phyloP scores from a whole-genome alignment of 1,140 invertebrate genomes.

The Zaprionus capensis region DNA sequence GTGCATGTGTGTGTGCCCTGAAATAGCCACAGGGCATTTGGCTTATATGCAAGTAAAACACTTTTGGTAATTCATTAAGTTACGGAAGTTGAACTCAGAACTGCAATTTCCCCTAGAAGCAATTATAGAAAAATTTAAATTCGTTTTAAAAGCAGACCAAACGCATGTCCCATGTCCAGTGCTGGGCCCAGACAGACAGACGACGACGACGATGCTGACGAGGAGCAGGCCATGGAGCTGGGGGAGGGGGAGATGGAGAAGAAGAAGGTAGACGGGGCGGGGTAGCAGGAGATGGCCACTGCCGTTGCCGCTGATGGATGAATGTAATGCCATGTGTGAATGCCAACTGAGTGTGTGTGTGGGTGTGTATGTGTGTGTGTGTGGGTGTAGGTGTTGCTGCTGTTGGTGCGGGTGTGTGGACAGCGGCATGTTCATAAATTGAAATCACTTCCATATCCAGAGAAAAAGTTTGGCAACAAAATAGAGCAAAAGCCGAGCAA shows the following conservation, averaged over 20 bases:
- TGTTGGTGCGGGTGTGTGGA: constrained; percentile 65
- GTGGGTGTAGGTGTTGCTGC: constrained; percentile 25
- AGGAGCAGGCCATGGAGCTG: constrained; percentile 1
- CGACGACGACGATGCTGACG: constrained; percentile 4
- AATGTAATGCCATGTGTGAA: constrained; percentile 63
- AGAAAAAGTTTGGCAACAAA: constrained; percentile 75
- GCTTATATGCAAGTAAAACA: constrained; percentile 75
- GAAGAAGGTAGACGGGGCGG: neutral
- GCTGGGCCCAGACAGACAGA: constrained; percentile 41
- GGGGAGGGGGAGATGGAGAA: neutral
- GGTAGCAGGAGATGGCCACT: constrained; percentile 30
- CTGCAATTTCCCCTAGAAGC: constrained; percentile 84
- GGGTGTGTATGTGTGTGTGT: constrained; percentile 7
- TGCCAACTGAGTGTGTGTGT: constrained; percentile 19
- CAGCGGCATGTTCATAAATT: constrained; percentile 84
- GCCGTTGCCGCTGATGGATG: constrained; percentile 65
- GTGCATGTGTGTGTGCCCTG: neutral
- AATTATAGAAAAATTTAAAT: constrained; percentile 85
- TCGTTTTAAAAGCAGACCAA: constrained; percentile 79
- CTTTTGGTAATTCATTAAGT: constrained; percentile 84
- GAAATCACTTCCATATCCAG: constrained; percentile 83
- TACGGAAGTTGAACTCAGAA: constrained; percentile 85
- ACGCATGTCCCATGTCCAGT: constrained; percentile 65
- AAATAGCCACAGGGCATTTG: constrained; percentile 71
- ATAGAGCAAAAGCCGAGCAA: constrained; percentile 57